Conservation (phyloP, 2,797 vertebrate species). For the Adrianichthys oophorus region DNA sequence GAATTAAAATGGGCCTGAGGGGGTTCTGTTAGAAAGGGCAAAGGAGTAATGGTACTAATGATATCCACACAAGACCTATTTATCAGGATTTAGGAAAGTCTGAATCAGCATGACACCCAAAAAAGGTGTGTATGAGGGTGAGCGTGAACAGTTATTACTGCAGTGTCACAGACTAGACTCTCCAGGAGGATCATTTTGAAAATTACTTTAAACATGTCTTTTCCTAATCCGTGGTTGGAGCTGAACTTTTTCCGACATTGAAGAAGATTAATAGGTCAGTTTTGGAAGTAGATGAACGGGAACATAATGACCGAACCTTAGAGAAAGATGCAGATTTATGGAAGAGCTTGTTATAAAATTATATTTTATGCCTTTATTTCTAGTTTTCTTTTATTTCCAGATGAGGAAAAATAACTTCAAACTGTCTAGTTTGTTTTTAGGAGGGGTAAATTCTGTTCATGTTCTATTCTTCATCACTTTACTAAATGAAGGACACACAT, state of each 20-base stretch:
- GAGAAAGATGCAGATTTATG: no score
- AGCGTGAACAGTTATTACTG: conserved; percentile 22
- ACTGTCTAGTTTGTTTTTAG: conserved; percentile 36
- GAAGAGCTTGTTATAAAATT: no score
- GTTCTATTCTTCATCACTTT: conserved; percentile 44
- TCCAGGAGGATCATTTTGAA: conserved; percentile 32
- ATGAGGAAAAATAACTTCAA: no score
- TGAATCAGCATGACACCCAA: conserved; percentile 55
- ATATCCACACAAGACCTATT: conserved; percentile 63
- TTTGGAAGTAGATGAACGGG: conserved; percentile 7
- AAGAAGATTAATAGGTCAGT: conserved; percentile 37
- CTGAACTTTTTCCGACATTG: conserved; percentile 32
- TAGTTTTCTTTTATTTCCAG: conserved; percentile 21
- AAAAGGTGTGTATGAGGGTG: conserved; percentile 20
- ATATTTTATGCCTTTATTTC: no score
- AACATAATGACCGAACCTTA: conserved; percentile 14
- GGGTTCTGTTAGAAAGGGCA: conserved; percentile 64
- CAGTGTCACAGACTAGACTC: conserved; percentile 32
- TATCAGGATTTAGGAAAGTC: conserved; percentile 62
- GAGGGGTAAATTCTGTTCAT: conserved; percentile 54
- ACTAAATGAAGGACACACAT: conserved; percentile 56
- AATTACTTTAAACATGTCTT: conserved; percentile 27
- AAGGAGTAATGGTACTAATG: conserved; percentile 68
- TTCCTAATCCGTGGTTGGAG: conserved; percentile 36
- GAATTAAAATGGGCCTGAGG: conserved; percentile 65